Conservation (phyloP, 2,113 vertebrate species). For the Columbina picui region DNA sequence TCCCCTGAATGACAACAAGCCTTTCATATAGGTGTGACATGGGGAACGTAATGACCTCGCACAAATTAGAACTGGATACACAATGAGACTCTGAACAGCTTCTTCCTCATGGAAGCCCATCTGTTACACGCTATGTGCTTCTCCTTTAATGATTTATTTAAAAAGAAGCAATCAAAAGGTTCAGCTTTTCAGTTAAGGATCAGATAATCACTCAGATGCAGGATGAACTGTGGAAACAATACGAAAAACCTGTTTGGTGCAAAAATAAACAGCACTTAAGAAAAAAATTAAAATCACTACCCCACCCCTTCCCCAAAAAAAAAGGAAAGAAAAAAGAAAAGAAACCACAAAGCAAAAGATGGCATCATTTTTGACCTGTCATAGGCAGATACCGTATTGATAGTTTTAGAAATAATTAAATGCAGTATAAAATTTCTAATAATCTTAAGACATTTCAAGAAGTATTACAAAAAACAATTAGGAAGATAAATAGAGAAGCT, state of each 20-base stretch:
- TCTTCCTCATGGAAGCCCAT: not conserved
- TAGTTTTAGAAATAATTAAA: not conserved
- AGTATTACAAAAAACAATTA: not conserved
- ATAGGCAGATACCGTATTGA: not conserved
- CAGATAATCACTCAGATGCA: not conserved
- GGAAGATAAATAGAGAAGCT: not conserved
- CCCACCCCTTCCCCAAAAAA: not conserved
- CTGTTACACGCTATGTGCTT: not conserved
- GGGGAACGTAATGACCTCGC: not conserved
- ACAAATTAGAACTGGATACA: constrained; percentile 17
- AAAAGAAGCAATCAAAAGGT: constrained; percentile 7
- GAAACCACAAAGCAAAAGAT: not conserved
- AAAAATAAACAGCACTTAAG: not conserved
- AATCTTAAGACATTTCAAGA: not conserved
- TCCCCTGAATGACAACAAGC: not conserved
- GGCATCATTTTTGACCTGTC: not conserved
- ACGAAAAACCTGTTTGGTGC: not conserved
- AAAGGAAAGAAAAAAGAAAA: not conserved
- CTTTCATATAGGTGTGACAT: not conserved
- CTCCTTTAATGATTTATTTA: constrained; percentile 37
- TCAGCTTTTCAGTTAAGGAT: not conserved
- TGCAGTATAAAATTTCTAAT: not conserved
- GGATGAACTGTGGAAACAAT: not conserved
- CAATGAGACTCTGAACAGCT: not conserved
- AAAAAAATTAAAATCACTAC: not conserved